Percentiles rank a stretch among this genome's conserved stretches.
Evolutionary conservation across 1,140 invertebrate species (phyloP).

Genomic region (Ceratina australensis): DNA sequence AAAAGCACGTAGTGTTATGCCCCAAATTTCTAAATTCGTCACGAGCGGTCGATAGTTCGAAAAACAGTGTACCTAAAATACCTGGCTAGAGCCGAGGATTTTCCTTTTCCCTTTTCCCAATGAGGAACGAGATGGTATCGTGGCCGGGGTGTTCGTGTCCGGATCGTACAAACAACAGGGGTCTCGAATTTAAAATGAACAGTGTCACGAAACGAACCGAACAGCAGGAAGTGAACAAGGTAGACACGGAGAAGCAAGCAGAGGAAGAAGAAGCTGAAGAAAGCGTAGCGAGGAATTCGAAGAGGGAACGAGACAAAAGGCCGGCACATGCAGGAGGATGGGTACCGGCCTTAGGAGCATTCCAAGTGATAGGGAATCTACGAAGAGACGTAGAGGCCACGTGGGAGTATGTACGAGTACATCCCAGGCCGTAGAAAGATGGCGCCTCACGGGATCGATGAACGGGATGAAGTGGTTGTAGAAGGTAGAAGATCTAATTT

Average conservation of each 20-base stretch:
- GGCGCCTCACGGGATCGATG: conserved; percentile 29
- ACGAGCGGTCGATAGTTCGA: too few species aligned
- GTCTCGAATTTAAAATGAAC: conserved; percentile 14
- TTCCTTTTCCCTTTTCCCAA: conserved; percentile 3
- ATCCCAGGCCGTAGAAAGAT: background rate
- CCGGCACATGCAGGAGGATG: conserved; percentile 27
- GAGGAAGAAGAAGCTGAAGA: background rate
- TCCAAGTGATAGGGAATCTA: conserved; percentile 44
- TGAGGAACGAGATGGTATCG: conserved; percentile 24
- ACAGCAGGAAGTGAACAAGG: background rate
- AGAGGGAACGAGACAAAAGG: conserved; percentile 29
- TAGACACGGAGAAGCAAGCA: background rate
- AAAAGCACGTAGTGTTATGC: too few species aligned
- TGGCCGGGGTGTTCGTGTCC: conserved; percentile 9
- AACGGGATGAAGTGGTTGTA: conserved; percentile 24
- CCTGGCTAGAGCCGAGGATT: background rate
- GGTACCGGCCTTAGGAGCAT: conserved; percentile 28
- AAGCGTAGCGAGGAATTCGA: conserved; percentile 20
- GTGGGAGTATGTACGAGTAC: background rate
- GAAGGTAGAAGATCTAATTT: conserved; percentile 34
- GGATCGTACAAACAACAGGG: background rate
- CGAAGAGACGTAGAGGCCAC: conserved; percentile 23
- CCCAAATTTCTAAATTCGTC: background rate
- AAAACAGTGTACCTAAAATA: background rate
- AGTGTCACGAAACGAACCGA: background rate